Conservation (phyloP, 1,140 invertebrate species). For the Pogonomyrmex californicus region DNA sequence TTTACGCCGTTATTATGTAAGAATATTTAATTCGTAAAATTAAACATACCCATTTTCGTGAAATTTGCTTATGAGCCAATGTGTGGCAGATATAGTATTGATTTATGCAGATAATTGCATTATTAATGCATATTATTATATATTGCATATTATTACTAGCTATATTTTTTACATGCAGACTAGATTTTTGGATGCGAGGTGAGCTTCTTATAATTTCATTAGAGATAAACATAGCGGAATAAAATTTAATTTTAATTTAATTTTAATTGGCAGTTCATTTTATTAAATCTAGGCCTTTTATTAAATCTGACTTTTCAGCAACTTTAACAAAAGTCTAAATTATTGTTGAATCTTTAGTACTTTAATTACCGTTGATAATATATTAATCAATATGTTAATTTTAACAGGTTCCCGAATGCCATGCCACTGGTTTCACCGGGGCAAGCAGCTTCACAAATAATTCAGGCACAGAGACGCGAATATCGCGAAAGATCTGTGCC, state of each 20-base stretch:
- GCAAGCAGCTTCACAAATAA: conserved; percentile 89
- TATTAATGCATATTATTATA: neutral
- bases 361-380: neutral
- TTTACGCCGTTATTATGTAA: no score
- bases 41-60: neutral
- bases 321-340: neutral
- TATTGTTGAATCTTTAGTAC: neutral
- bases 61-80: neutral
- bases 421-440: conserved; percentile 89
- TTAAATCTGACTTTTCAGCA: neutral
- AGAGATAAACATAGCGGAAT: neutral
- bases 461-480: conserved; percentile 89
- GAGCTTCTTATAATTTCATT: conserved; percentile 7
- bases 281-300: no score
- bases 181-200: conserved; percentile 74
- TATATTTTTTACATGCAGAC: conserved; percentile 70
- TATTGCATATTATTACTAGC: conserved; percentile 5
- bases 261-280: neutral
- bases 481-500: conserved; percentile 88
- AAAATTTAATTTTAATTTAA: neutral
- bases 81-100: neutral
- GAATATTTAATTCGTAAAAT: neutral
- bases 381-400: neutral
- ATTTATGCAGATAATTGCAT: neutral
- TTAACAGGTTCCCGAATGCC: conserved; percentile 88